phyloP scores from a whole-genome alignment of 2,888 invertebrate species.

The Deilephila elpenor region DNA sequence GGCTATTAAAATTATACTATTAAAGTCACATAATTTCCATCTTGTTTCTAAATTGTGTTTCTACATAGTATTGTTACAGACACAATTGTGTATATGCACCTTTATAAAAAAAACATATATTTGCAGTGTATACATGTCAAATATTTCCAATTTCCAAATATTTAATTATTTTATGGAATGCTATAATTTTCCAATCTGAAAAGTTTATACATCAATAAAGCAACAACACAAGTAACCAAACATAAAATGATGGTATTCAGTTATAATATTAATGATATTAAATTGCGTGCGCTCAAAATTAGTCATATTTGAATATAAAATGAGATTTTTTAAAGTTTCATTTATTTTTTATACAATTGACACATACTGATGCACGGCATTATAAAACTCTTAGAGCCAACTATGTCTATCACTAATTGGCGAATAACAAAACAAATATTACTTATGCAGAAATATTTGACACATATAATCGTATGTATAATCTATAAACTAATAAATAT shows the following conservation, averaged over 20 bases:
- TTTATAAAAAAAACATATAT: constrained; percentile 42
- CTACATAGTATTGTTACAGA: constrained; percentile 53
- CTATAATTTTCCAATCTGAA: background rate
- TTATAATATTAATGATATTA: too few species aligned
- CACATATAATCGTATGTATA: background rate
- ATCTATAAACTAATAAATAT: constrained; percentile 31
- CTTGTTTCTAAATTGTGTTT: constrained; percentile 22
- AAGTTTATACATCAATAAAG: too few species aligned
- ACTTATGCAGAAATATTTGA: constrained; percentile 25
- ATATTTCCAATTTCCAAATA: constrained; percentile 30
- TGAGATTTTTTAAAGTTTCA: too few species aligned
- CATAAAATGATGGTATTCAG: too few species aligned
- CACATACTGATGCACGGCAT: too few species aligned
- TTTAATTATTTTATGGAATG: constrained; percentile 39
- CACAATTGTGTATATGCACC: constrained; percentile 52
- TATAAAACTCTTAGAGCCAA: background rate
- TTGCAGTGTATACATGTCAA: constrained; percentile 1
- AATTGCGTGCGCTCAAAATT: too few species aligned
- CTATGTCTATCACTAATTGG: background rate
- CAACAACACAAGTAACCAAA: too few species aligned
- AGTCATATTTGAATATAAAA: too few species aligned
- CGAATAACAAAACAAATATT: background rate
- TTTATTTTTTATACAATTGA: too few species aligned
- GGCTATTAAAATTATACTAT: constrained; percentile 13
- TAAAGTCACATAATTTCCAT: constrained; percentile 24